phyloP scores from a whole-genome alignment of 2,888 invertebrate species.

The Tetrapedia diversipes region DNA sequence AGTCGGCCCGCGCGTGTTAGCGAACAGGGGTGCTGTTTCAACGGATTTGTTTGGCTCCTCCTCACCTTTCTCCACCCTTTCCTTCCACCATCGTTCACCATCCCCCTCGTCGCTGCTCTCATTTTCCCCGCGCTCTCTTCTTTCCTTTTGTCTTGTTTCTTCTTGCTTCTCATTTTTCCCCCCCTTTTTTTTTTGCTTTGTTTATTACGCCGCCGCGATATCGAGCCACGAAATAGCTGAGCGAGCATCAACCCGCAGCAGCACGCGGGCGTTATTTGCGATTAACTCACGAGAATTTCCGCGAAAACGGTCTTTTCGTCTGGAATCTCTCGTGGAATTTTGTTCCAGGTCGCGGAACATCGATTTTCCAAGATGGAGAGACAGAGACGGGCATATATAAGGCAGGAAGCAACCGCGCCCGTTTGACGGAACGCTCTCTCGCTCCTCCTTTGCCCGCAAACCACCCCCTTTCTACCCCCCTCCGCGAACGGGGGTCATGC shows the following conservation, averaged over 20 bases:
- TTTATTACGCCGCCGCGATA: neutral
- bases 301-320: slow-evolving; percentile 66
- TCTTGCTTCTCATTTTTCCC: neutral
- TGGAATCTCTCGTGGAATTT: slow-evolving; percentile 68
- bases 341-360: slow-evolving; percentile 71
- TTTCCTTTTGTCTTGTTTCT: too few relatives aligned
- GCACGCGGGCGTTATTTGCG: slow-evolving; percentile 59
- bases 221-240: slow-evolving; percentile 40
- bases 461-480: neutral
- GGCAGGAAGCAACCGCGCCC: slow-evolving; percentile 65
- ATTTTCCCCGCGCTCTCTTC: too few relatives aligned
- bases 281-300: slow-evolving; percentile 70
- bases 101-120: too few relatives aligned
- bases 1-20: neutral
- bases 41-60: neutral
- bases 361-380: slow-evolving; percentile 64
- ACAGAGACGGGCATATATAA: slow-evolving; percentile 59
- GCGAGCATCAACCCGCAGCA: slow-evolving; percentile 32
- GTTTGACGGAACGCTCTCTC: slow-evolving; percentile 62
- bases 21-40: neutral
- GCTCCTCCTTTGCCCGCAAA: neutral
- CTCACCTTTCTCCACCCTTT: too few relatives aligned
- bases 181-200: neutral
- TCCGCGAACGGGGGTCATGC: neutral
- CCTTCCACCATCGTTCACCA: neutral